Base-by-base conservation (phyloP, 2,113 vertebrate genomes). In the Gambusia holbrooki region DNA sequence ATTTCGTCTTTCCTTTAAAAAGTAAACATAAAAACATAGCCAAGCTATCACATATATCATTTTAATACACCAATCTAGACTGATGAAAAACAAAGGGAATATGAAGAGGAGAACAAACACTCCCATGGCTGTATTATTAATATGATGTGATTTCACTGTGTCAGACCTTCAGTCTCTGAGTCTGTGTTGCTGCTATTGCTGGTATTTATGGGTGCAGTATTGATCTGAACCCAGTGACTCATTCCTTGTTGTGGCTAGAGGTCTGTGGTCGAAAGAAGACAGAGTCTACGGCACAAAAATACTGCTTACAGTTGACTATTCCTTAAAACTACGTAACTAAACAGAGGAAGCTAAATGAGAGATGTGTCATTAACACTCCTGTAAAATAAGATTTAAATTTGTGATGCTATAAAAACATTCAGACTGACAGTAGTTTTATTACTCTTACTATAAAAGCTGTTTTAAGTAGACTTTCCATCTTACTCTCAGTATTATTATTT, bases 201-300 rank as follows among this genome's bases (percentile, higher is more conserved):
- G 78, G 63, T 62, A 69, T 84, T 79, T 86, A 77, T 79, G 70
- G 61, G 25, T 11, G 15, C 22, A 40, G 68, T 84, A 82, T 69
- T 79, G 73, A 81, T 76, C 66, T 67, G 73, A 69, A n/a, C 65
- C 76, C 11, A 72, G n/a, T 65, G 64, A 80, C 62, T 74, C 42
- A 61, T 62, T 58, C 15, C 70, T 66, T 62, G 66, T 77, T 80
- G 72, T 83, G 71, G 25, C 64, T 84, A 66, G n/a, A 71, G 10
- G 62, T 72, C 76, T 42, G 66, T 19, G 37, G 76, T 80, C 64
- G 54, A 69, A 67, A 45, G 61, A 79, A 63, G 37, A 33, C 25
- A 11, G 62, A 45, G 35, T 37, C 62, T 30, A 60, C 58, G 22
- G 63, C 51, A 42, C 25, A 48, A 29, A 70, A 25, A 11, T 69